phyloP scores from a whole-genome alignment of 1,140 invertebrate genomes.

The Eupeodes corollae region DNA sequence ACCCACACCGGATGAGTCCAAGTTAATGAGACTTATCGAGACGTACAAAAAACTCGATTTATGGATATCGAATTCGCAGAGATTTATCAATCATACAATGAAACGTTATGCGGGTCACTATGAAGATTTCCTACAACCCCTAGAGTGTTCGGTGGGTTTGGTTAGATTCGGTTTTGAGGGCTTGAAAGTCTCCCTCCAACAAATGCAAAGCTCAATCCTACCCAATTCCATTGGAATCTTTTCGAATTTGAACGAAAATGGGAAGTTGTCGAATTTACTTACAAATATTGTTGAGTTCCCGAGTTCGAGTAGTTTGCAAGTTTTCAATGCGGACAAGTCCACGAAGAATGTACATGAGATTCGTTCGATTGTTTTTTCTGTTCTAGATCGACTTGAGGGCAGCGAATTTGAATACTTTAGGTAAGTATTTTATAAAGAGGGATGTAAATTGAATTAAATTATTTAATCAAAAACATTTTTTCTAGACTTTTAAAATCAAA shows the following conservation, averaged over 20 bases:
- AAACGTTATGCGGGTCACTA: conserved; percentile 22
- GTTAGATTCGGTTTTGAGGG: conserved; percentile 23
- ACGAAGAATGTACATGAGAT: conserved; percentile 2
- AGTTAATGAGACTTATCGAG: conserved; percentile 11
- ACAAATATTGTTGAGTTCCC: conserved; percentile 24
- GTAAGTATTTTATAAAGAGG: conserved; percentile 11
- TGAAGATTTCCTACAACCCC: conserved; percentile 29
- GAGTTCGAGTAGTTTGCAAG: conserved; percentile 12
- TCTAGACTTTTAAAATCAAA: conserved; percentile 53
- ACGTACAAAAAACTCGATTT: conserved; percentile 22
- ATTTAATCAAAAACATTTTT: conserved; percentile 10
- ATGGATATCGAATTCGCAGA: conserved; percentile 29
- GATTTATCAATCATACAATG: conserved; percentile 27
- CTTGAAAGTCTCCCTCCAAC: conserved; percentile 17
- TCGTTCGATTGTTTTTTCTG: conserved; percentile 14
- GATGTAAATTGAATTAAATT: not conserved
- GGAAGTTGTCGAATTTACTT: conserved; percentile 15
- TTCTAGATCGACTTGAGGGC: conserved; percentile 19
- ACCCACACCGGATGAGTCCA: not conserved
- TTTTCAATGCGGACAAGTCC: conserved; percentile 6
- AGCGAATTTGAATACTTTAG: conserved; percentile 30
- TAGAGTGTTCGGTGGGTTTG: conserved; percentile 25
- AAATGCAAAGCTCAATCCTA: conserved; percentile 7
- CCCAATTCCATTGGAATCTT: no score
- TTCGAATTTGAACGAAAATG: conserved; percentile 9